phyloP scores from a whole-genome alignment of 2,113 vertebrate genomes.

The Mungos mungo region DNA sequence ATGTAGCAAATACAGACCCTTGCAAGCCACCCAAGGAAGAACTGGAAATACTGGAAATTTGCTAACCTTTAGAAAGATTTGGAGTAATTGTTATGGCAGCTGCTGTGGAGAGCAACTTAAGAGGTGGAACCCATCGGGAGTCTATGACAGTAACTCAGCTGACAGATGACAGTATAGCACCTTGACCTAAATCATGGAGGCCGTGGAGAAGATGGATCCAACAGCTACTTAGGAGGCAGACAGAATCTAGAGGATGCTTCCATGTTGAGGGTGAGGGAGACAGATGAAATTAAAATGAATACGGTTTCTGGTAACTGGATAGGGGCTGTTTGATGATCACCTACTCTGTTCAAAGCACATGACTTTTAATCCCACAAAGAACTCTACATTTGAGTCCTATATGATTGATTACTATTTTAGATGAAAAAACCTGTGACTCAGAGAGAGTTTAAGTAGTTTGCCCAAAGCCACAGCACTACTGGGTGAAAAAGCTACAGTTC shows the following conservation, averaged over 20 bases:
- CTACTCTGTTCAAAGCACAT: background rate
- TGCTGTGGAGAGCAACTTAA: background rate
- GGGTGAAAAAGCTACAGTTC: background rate
- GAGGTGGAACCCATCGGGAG: background rate
- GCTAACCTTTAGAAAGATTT: slow-evolving; percentile 19
- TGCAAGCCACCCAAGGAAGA: background rate
- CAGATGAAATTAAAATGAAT: background rate
- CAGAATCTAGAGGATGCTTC: background rate
- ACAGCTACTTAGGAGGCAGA: background rate
- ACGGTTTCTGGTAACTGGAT: background rate
- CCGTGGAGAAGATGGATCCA: background rate
- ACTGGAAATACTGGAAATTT: background rate
- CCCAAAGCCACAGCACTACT: background rate
- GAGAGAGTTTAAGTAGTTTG: slow-evolving; percentile 3
- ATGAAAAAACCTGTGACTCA: background rate
- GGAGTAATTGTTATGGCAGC: background rate
- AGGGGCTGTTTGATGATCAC: background rate
- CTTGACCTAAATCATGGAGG: background rate
- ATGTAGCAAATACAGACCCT: background rate
- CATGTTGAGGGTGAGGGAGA: background rate
- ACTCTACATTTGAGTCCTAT: background rate
- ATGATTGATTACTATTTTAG: background rate
- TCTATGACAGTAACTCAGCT: background rate
- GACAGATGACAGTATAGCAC: background rate
- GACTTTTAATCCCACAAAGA: slow-evolving; percentile 5